Conservation (phyloP, 2,888 invertebrate species). For the Temnothorax unifasciatus region DNA sequence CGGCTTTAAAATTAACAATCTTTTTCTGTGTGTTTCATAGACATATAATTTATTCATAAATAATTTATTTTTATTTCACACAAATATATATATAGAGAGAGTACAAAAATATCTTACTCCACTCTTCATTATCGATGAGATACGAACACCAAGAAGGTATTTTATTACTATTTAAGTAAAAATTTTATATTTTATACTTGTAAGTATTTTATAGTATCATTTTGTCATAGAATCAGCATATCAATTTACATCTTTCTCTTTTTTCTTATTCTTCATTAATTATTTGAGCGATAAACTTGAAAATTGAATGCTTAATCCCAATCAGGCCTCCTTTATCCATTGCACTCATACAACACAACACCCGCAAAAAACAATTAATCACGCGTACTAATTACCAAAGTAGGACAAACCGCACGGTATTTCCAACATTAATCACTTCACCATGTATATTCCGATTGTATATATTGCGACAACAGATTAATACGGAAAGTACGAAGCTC, state of each 20-base stretch:
- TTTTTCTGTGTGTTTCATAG: background rate
- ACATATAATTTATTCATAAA: background rate
- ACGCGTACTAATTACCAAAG: background rate
- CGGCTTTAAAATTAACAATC: background rate
- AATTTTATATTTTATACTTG: background rate
- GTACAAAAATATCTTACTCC: background rate
- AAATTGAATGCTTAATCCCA: background rate
- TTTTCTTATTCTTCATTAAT: background rate
- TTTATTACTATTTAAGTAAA: background rate
- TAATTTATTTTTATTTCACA: constrained; percentile 16
- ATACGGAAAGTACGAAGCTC: too few relatives aligned
- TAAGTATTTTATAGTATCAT: background rate
- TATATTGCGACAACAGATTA: too few relatives aligned
- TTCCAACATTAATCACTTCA: too few relatives aligned
- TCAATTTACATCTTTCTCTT: background rate
- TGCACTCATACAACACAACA: background rate
- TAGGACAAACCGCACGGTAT: too few relatives aligned
- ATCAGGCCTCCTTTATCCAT: too few relatives aligned
- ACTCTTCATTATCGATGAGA: background rate
- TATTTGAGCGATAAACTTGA: background rate
- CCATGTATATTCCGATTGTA: too few relatives aligned
- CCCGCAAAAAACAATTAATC: background rate
- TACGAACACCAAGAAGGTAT: background rate
- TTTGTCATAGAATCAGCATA: background rate
- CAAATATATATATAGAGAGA: background rate